Evolutionary conservation across 2,113 vertebrate species (phyloP), one percentile per base, ranked within the genome.

Genomic region (Brachypteracias leptosomus): DNA sequence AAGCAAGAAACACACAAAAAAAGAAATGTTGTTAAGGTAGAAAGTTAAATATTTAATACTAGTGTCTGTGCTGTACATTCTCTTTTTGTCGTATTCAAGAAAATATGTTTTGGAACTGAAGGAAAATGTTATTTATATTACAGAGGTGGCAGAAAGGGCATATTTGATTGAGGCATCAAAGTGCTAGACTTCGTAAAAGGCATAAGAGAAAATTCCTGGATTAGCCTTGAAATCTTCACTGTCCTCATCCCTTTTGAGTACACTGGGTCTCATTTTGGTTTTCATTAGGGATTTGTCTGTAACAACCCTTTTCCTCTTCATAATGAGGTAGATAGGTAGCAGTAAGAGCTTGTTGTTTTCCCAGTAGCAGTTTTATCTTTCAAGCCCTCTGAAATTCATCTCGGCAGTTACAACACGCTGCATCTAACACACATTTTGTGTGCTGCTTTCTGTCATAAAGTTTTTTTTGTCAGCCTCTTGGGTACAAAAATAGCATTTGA

Each of bases 41-140:
- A 55, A 91, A 81, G 81, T 57, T 96, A 90, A 95, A 82, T 91
- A 89, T 94, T 91, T 91, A 89, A 85, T 87, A 38, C 29, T 31
- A 42, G 11, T n/a, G 35, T 73, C 29, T 90, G n/a, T 75, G 77
- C 57, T 73, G 47, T 68, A 54, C 66, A 7, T 85, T 85, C 16
- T 82, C 10, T 40, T 93, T 91, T 62, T 85, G 74, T 55, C 70
- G 46, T 89, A 35, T 89, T 95, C 33, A 42, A 73, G 78, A 58
- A 88, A 92, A 79, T 85, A 29, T n/a, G 46, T 91, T 91, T 93
- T 76, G 81, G 31, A 89, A 82, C 62, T 31, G 74, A 80, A 95
- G 58, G 70, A 62, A 85, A 85, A 73, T 28, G 21, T 72, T 78
- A 42, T 76, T 80, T 88, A 33, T 88, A 66, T 88, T 46, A 42